phyloP scores from a whole-genome alignment of 2,797 vertebrate species.

The Coracias cyanogaster region DNA sequence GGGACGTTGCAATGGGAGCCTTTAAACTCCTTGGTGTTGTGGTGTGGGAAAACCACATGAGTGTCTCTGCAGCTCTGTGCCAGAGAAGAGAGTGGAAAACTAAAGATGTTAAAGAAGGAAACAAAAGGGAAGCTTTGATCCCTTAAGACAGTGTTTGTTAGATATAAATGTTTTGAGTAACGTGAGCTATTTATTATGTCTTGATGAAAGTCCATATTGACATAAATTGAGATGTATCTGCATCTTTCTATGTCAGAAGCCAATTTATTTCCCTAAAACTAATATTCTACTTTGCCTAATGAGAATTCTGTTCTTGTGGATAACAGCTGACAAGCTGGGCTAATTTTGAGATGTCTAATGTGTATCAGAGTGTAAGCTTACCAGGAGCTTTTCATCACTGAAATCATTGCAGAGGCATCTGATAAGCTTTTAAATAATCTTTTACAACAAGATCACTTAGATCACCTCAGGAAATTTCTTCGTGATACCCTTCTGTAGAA shows the following conservation, averaged over 20 bases:
- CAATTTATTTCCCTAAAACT: slow-evolving; percentile 32
- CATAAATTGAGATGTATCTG: slow-evolving; percentile 1
- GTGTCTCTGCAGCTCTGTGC: neutral
- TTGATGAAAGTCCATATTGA: neutral
- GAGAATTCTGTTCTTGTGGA: neutral
- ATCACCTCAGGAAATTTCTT: neutral
- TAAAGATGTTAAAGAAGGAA: neutral
- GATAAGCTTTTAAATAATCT: neutral
- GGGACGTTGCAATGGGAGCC: neutral
- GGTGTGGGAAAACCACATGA: neutral
- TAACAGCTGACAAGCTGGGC: neutral
- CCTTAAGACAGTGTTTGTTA: neutral
- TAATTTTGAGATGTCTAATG: slow-evolving; percentile 4
- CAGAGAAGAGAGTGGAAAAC: neutral
- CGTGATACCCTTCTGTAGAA: neutral
- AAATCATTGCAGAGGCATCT: neutral
- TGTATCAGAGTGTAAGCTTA: neutral
- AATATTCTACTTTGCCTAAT: slow-evolving; percentile 4
- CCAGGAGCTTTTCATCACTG: neutral
- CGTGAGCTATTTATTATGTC: neutral
- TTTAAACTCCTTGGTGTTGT: neutral
- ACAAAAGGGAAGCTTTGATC: neutral
- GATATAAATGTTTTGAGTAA: neutral
- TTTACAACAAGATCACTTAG: neutral
- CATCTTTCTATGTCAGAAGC: neutral